Evolutionary conservation across 2,888 invertebrate species (phyloP).

Genomic region (Panzeria rudis): DNA sequence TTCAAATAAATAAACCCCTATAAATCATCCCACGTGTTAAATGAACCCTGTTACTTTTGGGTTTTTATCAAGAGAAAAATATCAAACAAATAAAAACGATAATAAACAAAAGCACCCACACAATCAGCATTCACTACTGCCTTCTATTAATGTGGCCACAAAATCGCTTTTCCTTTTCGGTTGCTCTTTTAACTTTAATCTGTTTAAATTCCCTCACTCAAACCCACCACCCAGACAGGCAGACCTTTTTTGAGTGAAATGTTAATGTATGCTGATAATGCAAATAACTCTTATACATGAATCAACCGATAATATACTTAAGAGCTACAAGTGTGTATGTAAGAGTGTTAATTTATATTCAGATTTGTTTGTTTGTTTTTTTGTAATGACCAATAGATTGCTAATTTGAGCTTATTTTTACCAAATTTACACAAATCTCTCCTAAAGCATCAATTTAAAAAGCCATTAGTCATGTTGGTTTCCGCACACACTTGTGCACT

Average conservation of each 20-base stretch:
- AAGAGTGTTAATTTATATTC: conserved; percentile 25
- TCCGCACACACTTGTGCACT: conserved; percentile 19
- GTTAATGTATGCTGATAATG: conserved; percentile 34
- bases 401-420: conserved; percentile 68
- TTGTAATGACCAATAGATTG: conserved; percentile 64
- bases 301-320: conserved; percentile 15
- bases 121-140: conserved; percentile 52
- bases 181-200: conserved; percentile 54
- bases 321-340: conserved; percentile 4
- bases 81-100: conserved; percentile 1
- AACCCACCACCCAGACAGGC: neutral
- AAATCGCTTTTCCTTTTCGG: conserved; percentile 55
- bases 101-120: conserved; percentile 12
- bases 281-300: conserved; percentile 1
- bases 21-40: neutral
- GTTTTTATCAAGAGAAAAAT: conserved; percentile 17
- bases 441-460: conserved; percentile 71
- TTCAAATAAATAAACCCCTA: neutral
- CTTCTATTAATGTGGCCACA: conserved; percentile 66
- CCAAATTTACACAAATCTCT: conserved; percentile 70
- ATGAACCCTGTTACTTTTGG: conserved; percentile 4
- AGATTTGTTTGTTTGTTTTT: conserved; percentile 15
- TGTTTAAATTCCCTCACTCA: conserved; percentile 35
- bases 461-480: conserved; percentile 69
- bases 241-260: neutral